Evolutionary conservation across 2,888 invertebrate genomes (phyloP).

Genomic region (Heliconius charithonia): DNA sequence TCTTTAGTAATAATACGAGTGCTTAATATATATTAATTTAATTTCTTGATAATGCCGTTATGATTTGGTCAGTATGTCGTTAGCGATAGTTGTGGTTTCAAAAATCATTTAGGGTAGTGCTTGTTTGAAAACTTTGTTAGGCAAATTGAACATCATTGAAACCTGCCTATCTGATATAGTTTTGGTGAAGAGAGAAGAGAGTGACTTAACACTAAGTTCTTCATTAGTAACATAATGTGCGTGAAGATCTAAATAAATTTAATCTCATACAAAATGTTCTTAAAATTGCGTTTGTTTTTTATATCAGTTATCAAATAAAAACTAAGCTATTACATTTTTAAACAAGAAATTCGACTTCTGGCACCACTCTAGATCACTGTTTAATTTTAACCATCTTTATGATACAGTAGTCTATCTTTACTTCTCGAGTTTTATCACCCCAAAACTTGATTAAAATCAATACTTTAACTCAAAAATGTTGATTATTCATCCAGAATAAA

Average conservation of each 20-base stretch:
- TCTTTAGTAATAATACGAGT: neutral
- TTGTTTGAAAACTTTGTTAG: too few species aligned
- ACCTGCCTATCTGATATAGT: neutral
- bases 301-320: neutral
- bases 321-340: neutral
- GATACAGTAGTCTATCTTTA: neutral
- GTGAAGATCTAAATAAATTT: neutral
- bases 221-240: neutral
- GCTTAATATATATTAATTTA: too few species aligned
- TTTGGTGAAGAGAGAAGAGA: neutral
- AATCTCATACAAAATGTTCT: neutral
- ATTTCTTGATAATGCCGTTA: too few species aligned
- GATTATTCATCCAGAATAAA: neutral
- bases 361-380: constrained; percentile 11
- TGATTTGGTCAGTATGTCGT: too few species aligned
- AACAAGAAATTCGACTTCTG: neutral
- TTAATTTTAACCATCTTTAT: neutral
- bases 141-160: too few species aligned
- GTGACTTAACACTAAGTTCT: neutral
- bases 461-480: neutral
- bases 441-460: neutral
- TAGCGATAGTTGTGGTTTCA: too few species aligned
- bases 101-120: too few species aligned
- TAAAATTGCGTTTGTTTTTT: neutral
- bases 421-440: neutral